Evolutionary conservation across 2,113 vertebrate genomes (phyloP).

Genomic region (Sterrhoptilus dennistouni): DNA sequence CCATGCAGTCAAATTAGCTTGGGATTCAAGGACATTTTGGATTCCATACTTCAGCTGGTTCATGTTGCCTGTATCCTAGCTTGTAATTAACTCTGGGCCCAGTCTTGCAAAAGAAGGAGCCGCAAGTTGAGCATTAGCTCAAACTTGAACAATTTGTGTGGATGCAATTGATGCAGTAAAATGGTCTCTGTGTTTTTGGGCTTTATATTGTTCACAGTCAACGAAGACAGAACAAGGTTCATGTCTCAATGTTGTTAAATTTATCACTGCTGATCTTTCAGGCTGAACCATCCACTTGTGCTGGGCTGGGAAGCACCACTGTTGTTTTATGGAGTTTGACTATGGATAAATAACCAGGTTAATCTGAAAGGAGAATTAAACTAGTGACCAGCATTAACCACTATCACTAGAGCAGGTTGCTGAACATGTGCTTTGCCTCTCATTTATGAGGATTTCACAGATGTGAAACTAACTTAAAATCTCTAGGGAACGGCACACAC

Average conservation of each 20-base stretch:
- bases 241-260: neutral
- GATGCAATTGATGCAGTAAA: neutral
- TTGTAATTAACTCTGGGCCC: neutral
- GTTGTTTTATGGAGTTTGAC: neutral
- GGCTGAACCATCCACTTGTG: neutral
- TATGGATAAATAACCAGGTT: neutral
- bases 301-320: neutral
- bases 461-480: neutral
- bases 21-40: neutral
- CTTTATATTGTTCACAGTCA: neutral
- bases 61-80: neutral
- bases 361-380: neutral
- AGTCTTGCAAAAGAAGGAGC: neutral
- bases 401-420: neutral
- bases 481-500: neutral
- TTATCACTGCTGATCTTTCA: neutral
- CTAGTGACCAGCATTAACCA: neutral
- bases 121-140: neutral
- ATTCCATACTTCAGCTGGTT: neutral
- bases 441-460: neutral
- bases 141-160: neutral
- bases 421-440: neutral
- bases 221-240: neutral
- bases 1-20: neutral
- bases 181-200: neutral